phyloP scores from a whole-genome alignment of 2,888 invertebrate species.

The Leptopilina myrica region DNA sequence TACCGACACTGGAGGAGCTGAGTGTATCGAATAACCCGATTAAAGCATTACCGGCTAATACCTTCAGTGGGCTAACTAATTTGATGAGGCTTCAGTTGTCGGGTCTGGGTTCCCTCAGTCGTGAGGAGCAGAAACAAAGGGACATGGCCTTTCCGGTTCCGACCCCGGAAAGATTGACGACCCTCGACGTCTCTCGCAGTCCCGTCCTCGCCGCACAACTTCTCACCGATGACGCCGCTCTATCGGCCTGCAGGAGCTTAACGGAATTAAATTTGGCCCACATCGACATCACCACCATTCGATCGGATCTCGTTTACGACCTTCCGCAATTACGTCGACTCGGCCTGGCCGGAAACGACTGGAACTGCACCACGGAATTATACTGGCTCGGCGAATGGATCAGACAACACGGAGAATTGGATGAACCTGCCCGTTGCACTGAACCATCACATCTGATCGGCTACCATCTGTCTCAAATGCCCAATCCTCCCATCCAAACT shows the following conservation, averaged over 20 bases:
- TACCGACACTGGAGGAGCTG: slow-evolving; percentile 86
- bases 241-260: slow-evolving; percentile 84
- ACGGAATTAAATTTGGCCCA: slow-evolving; percentile 84
- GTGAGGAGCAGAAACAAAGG: slow-evolving; percentile 78
- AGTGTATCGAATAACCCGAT: slow-evolving; percentile 91
- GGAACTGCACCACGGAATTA: slow-evolving; percentile 82
- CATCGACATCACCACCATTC: slow-evolving; percentile 81
- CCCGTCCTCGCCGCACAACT: slow-evolving; percentile 84
- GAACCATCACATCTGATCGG: slow-evolving; percentile 59
- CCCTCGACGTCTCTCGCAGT: slow-evolving; percentile 87
- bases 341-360: slow-evolving; percentile 83
- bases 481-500: slow-evolving; percentile 52
- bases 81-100: slow-evolving; percentile 85
- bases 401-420: slow-evolving; percentile 76
- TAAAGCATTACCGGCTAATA: slow-evolving; percentile 81
- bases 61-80: slow-evolving; percentile 83
- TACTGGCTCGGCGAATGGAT: slow-evolving; percentile 85
- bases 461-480: slow-evolving; percentile 64
- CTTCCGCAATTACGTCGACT: slow-evolving; percentile 84
- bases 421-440: slow-evolving; percentile 66
- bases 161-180: slow-evolving; percentile 84
- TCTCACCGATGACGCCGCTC: slow-evolving; percentile 84
- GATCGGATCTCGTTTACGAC: slow-evolving; percentile 83
- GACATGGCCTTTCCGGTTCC: slow-evolving; percentile 85
- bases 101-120: slow-evolving; percentile 78